Base-by-base conservation (phyloP, 2,113 vertebrate species). In the Silurus meridionalis region DNA sequence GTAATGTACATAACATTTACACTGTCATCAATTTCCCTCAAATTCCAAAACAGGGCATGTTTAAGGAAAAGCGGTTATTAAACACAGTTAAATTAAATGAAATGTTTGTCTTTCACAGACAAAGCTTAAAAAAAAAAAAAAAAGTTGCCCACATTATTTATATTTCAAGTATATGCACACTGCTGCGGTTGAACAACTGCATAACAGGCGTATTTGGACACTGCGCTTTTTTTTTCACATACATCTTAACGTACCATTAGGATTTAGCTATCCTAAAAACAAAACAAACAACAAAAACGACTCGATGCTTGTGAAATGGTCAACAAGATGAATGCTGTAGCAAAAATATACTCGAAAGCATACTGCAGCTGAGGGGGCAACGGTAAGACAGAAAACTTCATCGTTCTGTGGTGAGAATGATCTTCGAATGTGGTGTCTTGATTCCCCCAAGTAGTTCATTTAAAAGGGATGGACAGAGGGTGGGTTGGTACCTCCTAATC, bases 351-450 rank as follows among this genome's bases (percentile, higher is more conserved):
- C 37, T 48, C 11, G 58, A 77, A 78, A 87, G 69, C 71, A 75
- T 53, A 28, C 25, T 48, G 72, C 80, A 48, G 50, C 48, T 21
- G 28, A 61, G 55, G 58, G 58, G 63, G 55, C 28, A 61, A 52
- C 37, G 8, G 52, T 69, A 37, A 71, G 60, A 78, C 74, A 25
- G 37, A 77, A 57, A 11, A 9, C 57, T 13, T 46, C 57, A 2
- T 74, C 23, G 55, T 53, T 77, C 61, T 50, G 69, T 3, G 8
- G 83, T 50, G 67, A 78, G 50, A 77, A 67, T 84, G 82, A 84
- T 80, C 86, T 87, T 75, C 46, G 75, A 57, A 80, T n/a, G 37
- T 48, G 80, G 57, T 75, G 66, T 37, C 55, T 71, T 75, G 63
- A 46, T 14, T 21, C 10, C 64, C 13, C 66, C 48, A n/a, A 86